A percentile compares a stretch with the other conserved stretches of the same genome.
Conservation (phyloP, 2,888 invertebrate genomes). For the Ectropis crepuscularia region DNA sequence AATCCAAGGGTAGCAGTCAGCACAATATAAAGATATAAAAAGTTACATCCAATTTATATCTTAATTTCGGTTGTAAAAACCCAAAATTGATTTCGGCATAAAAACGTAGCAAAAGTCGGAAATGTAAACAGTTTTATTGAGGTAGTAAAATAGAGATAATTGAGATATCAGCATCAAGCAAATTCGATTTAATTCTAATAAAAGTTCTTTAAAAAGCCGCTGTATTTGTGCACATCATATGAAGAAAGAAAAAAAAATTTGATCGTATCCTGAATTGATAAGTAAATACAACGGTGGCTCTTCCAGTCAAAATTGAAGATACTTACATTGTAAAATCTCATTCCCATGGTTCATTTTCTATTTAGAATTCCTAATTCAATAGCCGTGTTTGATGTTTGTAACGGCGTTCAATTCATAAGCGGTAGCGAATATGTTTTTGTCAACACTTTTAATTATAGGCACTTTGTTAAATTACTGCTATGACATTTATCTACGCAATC, state of each 20-base stretch:
- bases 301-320: not conserved
- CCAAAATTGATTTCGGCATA: constrained; percentile 38
- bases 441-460: not conserved
- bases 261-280: not conserved
- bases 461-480: constrained; percentile 1
- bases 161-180: constrained; percentile 46
- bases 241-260: not conserved
- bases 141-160: constrained; percentile 42
- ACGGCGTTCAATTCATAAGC: constrained; percentile 46
- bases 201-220: constrained; percentile 52
- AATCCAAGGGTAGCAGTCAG: constrained; percentile 29
- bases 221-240: constrained; percentile 32
- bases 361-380: constrained; percentile 72
- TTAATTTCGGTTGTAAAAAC: constrained; percentile 48
- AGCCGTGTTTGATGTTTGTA: constrained; percentile 62
- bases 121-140: constrained; percentile 49
- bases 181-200: constrained; percentile 57
- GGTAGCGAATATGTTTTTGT: constrained; percentile 42
- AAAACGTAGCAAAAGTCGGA: constrained; percentile 41
- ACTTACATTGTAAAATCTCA: constrained; percentile 45
- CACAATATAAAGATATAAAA: constrained; percentile 32
- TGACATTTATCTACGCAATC: not conserved
- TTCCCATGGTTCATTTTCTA: constrained; percentile 72
- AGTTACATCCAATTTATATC: constrained; percentile 35
- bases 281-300: not conserved